Evolutionary conservation across 2,888 invertebrate genomes (phyloP), one percentile per base, ranked within the genome.

Genomic region (Diplolepis rosae): DNA sequence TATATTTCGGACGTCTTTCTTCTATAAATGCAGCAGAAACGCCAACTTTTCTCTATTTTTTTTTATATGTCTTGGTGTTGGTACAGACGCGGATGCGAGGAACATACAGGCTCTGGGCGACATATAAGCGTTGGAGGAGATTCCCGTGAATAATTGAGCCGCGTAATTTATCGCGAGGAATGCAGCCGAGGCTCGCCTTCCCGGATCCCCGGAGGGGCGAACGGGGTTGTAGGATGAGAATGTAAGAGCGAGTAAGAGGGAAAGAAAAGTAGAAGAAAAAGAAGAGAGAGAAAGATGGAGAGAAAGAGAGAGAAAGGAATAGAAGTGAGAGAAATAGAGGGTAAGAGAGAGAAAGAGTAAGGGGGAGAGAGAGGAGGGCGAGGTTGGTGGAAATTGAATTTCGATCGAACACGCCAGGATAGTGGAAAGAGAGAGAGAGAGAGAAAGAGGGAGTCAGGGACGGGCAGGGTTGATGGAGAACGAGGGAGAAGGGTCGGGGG

Each of bases 381-480:
- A 72, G 82, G 83, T 77, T 79, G 85, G 85, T 87, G 87, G 87
- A 87, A 87, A 87, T 87, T 87, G 87, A 87, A 87, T 87, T 87
- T 87, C 87, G 87, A 87, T 87, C 87, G 87, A 87, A 87, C 84
- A 86, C 84, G 82, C 82, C 80, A 79, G 80, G 78, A 70, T 65
- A 70, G 69, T 71, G 73, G 66, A 69, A 35, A 18, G 54, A 39
- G 72, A 68, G 66, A 69, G 68, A 75, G 67, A 13, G 68, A 72
- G 70, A 68, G 35, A 50, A 39, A 13, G 51, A 35, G 65, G 67
- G 69, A 71, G 76, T 66, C 77, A 74, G 78, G 7, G 61, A 52
- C 68, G 11, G 45, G 65, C 75, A 71, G 76, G 78, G 73, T n/a
- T n/a, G n/a, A 66, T 69, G 71, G 75, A 66, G 76, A 73, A 77